Evolutionary conservation across 2,888 invertebrate species (phyloP).

Genomic region (Willowsia nigromaculata): DNA sequence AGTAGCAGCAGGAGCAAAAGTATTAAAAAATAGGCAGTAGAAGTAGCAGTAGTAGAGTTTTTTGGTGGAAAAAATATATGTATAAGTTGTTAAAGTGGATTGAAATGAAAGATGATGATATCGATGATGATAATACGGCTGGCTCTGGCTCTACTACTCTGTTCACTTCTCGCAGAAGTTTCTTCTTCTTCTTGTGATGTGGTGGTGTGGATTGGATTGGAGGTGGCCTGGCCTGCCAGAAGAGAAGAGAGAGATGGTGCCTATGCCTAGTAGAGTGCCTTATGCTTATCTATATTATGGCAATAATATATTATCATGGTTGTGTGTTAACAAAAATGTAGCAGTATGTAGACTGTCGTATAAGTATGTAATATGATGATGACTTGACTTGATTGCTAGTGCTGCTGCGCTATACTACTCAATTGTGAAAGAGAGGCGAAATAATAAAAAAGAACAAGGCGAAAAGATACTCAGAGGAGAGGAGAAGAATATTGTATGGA

Average conservation of each 20-base stretch:
- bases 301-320: too few species aligned
- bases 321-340: too few species aligned
- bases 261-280: too few species aligned
- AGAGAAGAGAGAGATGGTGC: not conserved
- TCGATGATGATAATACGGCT: constrained; percentile 58
- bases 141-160: constrained; percentile 23
- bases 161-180: not conserved
- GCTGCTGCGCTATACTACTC: constrained; percentile 64
- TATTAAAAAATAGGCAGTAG: not conserved
- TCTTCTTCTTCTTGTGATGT: not conserved
- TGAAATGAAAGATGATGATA: constrained; percentile 63
- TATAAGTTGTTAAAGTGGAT: constrained; percentile 26
- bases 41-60: constrained; percentile 33
- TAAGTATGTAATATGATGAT: not conserved
- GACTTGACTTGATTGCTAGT: constrained; percentile 64
- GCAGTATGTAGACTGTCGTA: too few species aligned
- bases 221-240: not conserved
- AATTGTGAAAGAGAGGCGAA: not conserved
- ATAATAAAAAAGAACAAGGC: too few species aligned
- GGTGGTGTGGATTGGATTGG: not conserved
- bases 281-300: too few species aligned
- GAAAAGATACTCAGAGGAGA: too few species aligned
- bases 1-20: not conserved
- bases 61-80: not conserved
- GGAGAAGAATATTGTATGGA: not conserved